Conservation (phyloP, 2,797 vertebrate species). For the Galagoides demidoff region DNA sequence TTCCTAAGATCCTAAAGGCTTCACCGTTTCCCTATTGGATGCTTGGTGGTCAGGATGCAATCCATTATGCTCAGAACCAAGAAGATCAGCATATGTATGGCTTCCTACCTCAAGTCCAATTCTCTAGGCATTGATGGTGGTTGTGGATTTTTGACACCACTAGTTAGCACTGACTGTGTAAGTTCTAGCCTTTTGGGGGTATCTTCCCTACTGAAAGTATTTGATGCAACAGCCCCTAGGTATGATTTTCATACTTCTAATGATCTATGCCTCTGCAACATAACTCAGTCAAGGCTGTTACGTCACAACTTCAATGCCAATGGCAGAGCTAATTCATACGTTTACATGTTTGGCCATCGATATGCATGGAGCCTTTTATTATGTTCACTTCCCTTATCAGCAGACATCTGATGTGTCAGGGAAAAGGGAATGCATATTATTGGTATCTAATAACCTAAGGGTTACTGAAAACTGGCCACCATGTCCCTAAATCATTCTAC, state of each 20-base stretch:
- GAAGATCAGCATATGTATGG: neutral
- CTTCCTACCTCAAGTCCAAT: neutral
- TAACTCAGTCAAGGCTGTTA: neutral
- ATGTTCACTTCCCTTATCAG: conserved; percentile 28
- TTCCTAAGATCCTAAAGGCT: neutral
- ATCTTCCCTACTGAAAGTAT: neutral
- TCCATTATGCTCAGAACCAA: neutral
- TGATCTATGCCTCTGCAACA: neutral
- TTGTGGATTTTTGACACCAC: neutral
- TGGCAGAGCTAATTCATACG: conserved; percentile 49
- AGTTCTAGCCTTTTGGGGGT: neutral
- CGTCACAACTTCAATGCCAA: neutral
- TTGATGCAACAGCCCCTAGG: neutral
- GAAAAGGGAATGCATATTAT: conserved; percentile 62
- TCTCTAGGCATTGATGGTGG: neutral
- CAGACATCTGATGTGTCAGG: neutral
- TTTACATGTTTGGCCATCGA: neutral
- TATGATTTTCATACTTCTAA: neutral
- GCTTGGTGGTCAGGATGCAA: neutral
- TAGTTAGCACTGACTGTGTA: neutral
- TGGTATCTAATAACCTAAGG: conserved; percentile 54
- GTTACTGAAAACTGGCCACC: conserved; percentile 74
- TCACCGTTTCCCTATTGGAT: neutral
- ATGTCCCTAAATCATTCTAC: conserved; percentile 69
- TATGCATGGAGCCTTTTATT: conserved; percentile 25